Evolutionary conservation across 2,888 invertebrate genomes (phyloP).

Genomic region (Agrotis ipsilon): DNA sequence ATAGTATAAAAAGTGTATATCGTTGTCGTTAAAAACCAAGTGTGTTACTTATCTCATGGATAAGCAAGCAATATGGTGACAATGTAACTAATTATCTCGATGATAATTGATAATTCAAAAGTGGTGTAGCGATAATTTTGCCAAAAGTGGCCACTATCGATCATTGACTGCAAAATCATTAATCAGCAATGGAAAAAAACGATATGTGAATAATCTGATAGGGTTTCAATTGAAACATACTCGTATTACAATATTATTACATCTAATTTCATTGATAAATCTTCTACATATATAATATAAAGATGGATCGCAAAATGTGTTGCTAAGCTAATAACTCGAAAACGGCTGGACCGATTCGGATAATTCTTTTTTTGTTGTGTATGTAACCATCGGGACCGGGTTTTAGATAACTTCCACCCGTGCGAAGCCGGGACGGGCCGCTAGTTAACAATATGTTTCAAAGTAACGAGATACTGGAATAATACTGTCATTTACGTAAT

Average conservation of each 20-base stretch:
- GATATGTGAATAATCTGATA: slow-evolving; percentile 2
- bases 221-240: background rate
- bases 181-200: slow-evolving; percentile 16
- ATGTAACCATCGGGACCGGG: too few relatives aligned
- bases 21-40: background rate
- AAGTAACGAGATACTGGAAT: slow-evolving; percentile 3
- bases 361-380: too few relatives aligned
- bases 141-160: slow-evolving; percentile 5
- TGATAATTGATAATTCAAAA: background rate
- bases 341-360: too few relatives aligned
- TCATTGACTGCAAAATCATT: slow-evolving; percentile 19
- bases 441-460: background rate
- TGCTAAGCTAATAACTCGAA: too few relatives aligned
- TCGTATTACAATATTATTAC: background rate
- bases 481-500: slow-evolving; percentile 19
- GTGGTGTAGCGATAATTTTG: background rate
- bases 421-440: too few relatives aligned
- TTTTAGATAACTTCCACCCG: too few relatives aligned
- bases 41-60: slow-evolving; percentile 9
- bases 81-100: background rate
- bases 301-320: too few relatives aligned
- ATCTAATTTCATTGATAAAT: slow-evolving; percentile 4
- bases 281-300: too few relatives aligned
- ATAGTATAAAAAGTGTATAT: background rate
- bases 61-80: slow-evolving; percentile 10